Base-by-base conservation (phyloP, 2,888 invertebrate species). In the Leptopilina drosophilae region DNA sequence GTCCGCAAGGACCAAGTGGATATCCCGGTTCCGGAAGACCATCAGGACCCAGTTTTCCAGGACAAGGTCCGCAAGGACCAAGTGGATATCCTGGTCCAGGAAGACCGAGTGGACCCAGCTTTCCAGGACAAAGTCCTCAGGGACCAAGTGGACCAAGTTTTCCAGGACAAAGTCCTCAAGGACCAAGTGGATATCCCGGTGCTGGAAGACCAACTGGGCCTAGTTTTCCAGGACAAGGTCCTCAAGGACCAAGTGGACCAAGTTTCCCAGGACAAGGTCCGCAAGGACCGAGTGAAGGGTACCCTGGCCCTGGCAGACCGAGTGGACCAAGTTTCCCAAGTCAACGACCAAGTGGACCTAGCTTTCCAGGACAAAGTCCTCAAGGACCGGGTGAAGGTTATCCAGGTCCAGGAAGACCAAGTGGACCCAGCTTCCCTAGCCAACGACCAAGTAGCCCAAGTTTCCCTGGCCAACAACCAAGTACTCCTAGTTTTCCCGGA, bases 261-360 rank as follows among this genome's bases (percentile, higher is more conserved):
- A 49, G 49, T 11, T 49, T 49, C 12, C 49, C 49, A 76, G 86
- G 87, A 12, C 87, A 85, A 20, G 90, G 87, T 89, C 91, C 40
- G 33, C 42, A 88, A 69, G 93, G 94, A 1, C 92, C 49, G 0
- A 49, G 91, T 49, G 49, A 49, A 88, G 93, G 93, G 1, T 93
- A 93, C 81, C 93, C 94, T 3, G 15, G 59, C 5, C 93, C 93
- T 82, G 93, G 93, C 1, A 92, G 92, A 87, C 93, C 94, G 0
- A 92, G 88, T 73, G 93, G 94, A 1, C 92, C 93, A 9, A 90
- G 91, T 77, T 93, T 93, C 81, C 92, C 93, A 20, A 86, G 91
- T 40, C 62, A 15, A 15, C n/a, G 62, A 15, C 62, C 62, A 9
- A 15, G 20, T 7, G 88, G 87, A 62, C 85, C 84, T 53, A 80